These are phyloP conservation scores for Drosophila percnosoma DNA, from an alignment of 2,888 invertebrate genomes.

Conservation along the genomic window DNA sequence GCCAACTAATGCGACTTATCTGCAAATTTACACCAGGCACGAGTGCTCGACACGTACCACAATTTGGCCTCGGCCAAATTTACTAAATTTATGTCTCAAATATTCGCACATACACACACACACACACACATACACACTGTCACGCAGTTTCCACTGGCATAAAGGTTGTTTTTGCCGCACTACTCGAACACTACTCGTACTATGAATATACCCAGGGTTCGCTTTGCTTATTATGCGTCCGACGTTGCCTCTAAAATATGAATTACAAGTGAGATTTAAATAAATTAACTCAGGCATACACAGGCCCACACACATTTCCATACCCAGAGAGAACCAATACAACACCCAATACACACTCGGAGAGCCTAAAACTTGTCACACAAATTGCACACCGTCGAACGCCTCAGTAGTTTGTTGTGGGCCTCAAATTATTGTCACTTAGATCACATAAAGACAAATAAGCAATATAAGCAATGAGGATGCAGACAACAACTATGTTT, in stretches of 20 bases:
- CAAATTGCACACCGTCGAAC: slow-evolving; percentile 10
- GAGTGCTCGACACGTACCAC: slow-evolving; percentile 53
- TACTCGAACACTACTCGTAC: slow-evolving; percentile 22
- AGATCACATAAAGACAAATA: slow-evolving; percentile 34
- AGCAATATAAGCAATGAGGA: not conserved
- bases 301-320: slow-evolving; percentile 32
- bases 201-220: slow-evolving; percentile 5
- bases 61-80: slow-evolving; percentile 57
- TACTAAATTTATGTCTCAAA: slow-evolving; percentile 71
- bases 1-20: slow-evolving; percentile 75
- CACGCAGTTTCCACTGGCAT: slow-evolving; percentile 1
- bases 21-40: slow-evolving; percentile 72
- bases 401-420: slow-evolving; percentile 18
- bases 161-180: slow-evolving; percentile 18
- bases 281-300: slow-evolving; percentile 68
- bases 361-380: slow-evolving; percentile 29
- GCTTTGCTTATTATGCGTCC: slow-evolving; percentile 68
- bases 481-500: slow-evolving; percentile 6
- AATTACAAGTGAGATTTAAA: slow-evolving; percentile 77
- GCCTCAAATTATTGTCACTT: slow-evolving; percentile 23
- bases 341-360: slow-evolving; percentile 22
- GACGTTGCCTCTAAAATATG: slow-evolving; percentile 67
- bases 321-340: slow-evolving; percentile 14
- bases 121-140: not conserved
- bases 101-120: slow-evolving; percentile 47